A percentile compares a stretch with the other conserved stretches of the same genome.
These are phyloP conservation scores for Parotia lawesii DNA, from an alignment of 2,113 vertebrate genomes.

Conservation along the genomic window DNA sequence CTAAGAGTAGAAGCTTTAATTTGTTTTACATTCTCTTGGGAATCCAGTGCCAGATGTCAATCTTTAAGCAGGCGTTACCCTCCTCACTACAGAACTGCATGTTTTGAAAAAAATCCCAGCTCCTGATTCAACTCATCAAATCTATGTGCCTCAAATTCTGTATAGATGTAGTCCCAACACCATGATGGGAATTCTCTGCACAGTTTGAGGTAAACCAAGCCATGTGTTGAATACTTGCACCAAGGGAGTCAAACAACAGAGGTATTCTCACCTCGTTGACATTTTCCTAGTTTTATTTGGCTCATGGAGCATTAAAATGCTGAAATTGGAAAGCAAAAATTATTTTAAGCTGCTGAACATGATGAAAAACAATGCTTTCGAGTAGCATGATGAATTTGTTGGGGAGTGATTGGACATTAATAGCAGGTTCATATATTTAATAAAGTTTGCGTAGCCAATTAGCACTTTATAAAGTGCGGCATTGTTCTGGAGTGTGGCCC, in stretches of 20 bases:
- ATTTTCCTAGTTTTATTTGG: slow-evolving; percentile 33
- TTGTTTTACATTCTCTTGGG: neutral
- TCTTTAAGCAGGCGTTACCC: neutral
- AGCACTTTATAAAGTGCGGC: slow-evolving; percentile 27
- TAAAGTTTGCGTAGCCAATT: slow-evolving; percentile 35
- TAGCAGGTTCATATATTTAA: neutral
- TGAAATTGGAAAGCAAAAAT: neutral
- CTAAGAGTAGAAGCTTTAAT: neutral
- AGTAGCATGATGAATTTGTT: neutral
- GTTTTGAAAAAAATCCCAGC: neutral
- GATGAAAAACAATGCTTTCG: neutral
- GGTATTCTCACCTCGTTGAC: slow-evolving; percentile 16
- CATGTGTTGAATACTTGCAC: neutral
- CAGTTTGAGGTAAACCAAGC: neutral
- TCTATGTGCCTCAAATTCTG: neutral
- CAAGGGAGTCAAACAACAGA: neutral
- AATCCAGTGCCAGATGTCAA: neutral
- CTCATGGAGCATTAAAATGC: neutral
- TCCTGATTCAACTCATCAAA: neutral
- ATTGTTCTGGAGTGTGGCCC: neutral
- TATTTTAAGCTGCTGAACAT: neutral
- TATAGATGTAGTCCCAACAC: neutral
- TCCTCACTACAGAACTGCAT: neutral
- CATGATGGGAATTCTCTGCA: neutral
- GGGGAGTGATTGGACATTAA: neutral